Percentiles rank a stretch among this genome's conserved stretches.
Evolutionary conservation across 2,113 vertebrate genomes (phyloP).

Genomic region (Sardina pilchardus): DNA sequence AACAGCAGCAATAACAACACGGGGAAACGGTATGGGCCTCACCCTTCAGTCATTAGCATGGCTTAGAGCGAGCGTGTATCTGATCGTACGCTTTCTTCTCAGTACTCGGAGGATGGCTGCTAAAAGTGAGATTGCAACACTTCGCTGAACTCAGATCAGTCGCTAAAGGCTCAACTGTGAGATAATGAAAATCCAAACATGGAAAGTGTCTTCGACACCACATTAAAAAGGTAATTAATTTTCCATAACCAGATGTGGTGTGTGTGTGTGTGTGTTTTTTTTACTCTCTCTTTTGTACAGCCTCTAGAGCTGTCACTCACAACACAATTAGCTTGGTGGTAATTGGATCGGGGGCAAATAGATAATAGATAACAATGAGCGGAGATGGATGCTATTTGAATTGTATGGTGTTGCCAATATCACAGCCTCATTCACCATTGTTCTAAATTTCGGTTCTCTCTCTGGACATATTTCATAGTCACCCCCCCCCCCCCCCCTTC

Average conservation of each 20-base stretch:
- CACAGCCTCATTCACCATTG: constrained; percentile 30
- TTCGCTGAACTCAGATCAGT: constrained; percentile 42
- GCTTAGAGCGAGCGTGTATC: constrained; percentile 38
- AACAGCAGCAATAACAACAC: not conserved
- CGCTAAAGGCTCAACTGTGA: constrained; percentile 46
- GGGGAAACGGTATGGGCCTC: constrained; percentile 20
- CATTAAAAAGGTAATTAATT: constrained; percentile 61
- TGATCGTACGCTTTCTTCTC: constrained; percentile 38
- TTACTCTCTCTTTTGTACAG: constrained; percentile 30
- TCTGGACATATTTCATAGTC: constrained; percentile 26
- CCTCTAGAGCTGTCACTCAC: constrained; percentile 56
- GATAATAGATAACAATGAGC: constrained; percentile 35
- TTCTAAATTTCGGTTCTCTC: constrained; percentile 42
- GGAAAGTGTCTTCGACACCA: constrained; percentile 46
- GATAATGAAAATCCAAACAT: constrained; percentile 54
- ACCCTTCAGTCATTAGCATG: constrained; percentile 39
- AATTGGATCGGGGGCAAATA: constrained; percentile 56
- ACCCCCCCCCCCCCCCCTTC: not conserved
- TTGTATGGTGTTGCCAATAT: constrained; percentile 31
- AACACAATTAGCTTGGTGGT: constrained; percentile 57
- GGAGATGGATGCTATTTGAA: constrained; percentile 33
- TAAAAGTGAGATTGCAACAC: constrained; percentile 42
- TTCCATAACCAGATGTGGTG: constrained; percentile 60
- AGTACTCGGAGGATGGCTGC: constrained; percentile 33
- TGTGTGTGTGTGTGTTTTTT: too few relatives aligned